These are phyloP conservation scores for Penaeus chinensis DNA, from an alignment of 1,140 invertebrate genomes.

Conservation along the genomic window DNA sequence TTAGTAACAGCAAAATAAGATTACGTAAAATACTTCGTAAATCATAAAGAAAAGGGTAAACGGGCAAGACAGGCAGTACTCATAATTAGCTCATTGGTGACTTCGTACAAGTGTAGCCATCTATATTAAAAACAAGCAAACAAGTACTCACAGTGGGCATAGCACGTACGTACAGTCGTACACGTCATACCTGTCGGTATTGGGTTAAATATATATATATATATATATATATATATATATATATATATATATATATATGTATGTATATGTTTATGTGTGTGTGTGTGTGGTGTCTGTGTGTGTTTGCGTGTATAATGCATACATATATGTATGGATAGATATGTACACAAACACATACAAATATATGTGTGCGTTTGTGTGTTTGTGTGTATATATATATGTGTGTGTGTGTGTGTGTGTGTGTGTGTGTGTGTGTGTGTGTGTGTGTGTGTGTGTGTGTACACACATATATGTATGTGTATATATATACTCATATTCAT, in stretches of 20 bases:
- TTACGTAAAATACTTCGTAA: too few species aligned
- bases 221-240: neutral
- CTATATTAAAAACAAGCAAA: too few species aligned
- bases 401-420: neutral
- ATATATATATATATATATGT: neutral
- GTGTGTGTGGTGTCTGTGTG: too few species aligned
- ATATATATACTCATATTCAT: neutral
- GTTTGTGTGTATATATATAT: neutral
- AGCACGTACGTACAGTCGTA: too few species aligned
- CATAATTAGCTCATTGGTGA: too few species aligned
- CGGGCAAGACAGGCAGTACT: too few species aligned
- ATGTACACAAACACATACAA: neutral
- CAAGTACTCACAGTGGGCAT: too few species aligned
- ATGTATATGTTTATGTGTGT: constrained; percentile 2
- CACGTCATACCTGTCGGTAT: too few species aligned
- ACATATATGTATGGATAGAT: neutral
- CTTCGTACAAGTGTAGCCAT: too few species aligned
- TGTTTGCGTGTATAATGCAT: too few species aligned
- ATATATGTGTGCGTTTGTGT: neutral
- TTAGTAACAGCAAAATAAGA: too few species aligned
- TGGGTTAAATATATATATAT: neutral
- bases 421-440: neutral
- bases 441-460: neutral
- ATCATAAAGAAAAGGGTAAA: too few species aligned
- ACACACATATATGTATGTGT: neutral